These are phyloP conservation scores for Steinernema hermaphroditum DNA, from an alignment of 2,888 invertebrate genomes.

Conservation along the genomic window DNA sequence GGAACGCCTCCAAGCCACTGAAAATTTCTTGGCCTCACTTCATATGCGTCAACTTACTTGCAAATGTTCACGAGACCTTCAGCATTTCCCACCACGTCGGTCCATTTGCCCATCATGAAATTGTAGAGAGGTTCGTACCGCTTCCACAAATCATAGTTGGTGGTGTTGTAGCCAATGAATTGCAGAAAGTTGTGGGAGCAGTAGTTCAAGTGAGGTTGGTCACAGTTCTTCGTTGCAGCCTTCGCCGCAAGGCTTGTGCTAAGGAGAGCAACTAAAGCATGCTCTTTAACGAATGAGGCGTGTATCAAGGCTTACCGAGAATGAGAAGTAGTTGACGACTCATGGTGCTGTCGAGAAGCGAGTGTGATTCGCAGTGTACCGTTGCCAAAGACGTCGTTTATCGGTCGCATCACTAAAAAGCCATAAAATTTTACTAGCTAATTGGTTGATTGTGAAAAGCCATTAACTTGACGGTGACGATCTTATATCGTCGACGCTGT, in stretches of 20 bases:
- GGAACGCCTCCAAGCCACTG: neutral
- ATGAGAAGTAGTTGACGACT: constrained; percentile 3
- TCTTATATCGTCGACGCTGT: neutral
- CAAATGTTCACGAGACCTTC: constrained; percentile 14
- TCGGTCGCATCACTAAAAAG: constrained; percentile 24
- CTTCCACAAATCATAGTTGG: neutral
- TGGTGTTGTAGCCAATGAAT: constrained; percentile 15
- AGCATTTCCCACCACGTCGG: neutral
- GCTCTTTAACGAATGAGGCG: no score
- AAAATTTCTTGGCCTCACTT: neutral
- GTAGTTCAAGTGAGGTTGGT: neutral
- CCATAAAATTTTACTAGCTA: constrained; percentile 27
- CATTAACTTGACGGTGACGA: constrained; percentile 5
- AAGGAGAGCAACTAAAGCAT: no score
- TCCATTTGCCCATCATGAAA: neutral
- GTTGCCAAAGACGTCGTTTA: neutral
- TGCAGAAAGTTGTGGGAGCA: neutral
- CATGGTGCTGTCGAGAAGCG: constrained; percentile 5
- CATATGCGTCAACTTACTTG: neutral
- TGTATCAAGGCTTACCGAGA: neutral
- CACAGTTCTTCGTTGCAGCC: neutral
- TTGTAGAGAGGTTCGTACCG: neutral
- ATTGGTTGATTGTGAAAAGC: neutral
- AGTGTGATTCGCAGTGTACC: neutral
- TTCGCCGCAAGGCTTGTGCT: no score